phyloP scores from a whole-genome alignment of 2,888 invertebrate genomes.

The Petrolisthes manimaculis region DNA sequence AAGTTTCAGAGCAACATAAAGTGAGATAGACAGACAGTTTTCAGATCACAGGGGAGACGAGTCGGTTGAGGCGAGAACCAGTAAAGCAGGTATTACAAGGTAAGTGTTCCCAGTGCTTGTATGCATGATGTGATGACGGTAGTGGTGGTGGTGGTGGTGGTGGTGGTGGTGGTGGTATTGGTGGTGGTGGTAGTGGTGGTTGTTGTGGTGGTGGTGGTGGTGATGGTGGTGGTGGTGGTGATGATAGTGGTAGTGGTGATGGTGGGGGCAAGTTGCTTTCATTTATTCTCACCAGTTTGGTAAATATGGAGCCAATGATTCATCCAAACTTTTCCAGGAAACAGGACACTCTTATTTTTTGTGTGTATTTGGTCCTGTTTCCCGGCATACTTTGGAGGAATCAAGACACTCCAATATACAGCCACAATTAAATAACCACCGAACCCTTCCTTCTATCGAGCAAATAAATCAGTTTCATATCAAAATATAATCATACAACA shows the following conservation, averaged over 20 bases:
- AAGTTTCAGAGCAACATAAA: background rate
- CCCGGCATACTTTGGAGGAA: too few species aligned
- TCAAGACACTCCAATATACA: too few species aligned
- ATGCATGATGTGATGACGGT: background rate
- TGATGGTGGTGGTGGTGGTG: conserved; percentile 9
- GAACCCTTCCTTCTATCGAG: too few species aligned
- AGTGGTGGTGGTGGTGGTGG: conserved; percentile 17
- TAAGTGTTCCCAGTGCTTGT: background rate
- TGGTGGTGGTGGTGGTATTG: background rate
- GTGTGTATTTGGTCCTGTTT: too few species aligned
- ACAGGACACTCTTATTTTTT: too few species aligned
- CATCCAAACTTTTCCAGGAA: too few species aligned
- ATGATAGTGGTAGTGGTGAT: background rate
- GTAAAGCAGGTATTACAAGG: background rate
- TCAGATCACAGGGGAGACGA: background rate
- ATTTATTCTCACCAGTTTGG: too few species aligned
- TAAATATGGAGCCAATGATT: too few species aligned
- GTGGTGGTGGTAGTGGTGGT: conserved; percentile 3
- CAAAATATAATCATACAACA: too few species aligned
- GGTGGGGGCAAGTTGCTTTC: background rate
- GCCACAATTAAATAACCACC: too few species aligned
- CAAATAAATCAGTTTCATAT: too few species aligned
- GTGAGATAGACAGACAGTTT: background rate
- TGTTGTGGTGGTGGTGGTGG: conserved; percentile 13
- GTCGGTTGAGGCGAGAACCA: background rate